phyloP scores from a whole-genome alignment of 2,888 invertebrate species.

The Polyommatus icarus region DNA sequence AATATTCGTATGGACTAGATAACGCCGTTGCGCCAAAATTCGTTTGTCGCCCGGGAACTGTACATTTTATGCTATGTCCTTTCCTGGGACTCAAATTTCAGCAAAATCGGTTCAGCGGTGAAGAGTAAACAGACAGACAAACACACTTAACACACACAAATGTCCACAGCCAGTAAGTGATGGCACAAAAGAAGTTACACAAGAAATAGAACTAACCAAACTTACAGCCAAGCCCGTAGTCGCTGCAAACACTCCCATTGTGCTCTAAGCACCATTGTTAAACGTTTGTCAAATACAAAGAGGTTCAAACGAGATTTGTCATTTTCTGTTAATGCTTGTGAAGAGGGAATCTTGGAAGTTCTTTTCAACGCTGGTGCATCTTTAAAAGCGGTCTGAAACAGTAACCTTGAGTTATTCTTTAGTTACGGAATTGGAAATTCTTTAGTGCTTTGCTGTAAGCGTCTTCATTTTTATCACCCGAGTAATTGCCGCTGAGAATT shows the following conservation, averaged over 20 bases:
- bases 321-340: constrained; percentile 17
- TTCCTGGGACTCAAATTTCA: too few relatives aligned
- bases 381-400: constrained; percentile 11
- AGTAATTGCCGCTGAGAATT: too few relatives aligned
- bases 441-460: neutral
- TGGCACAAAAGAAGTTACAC: neutral
- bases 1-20: too few relatives aligned
- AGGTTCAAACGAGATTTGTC: constrained; percentile 13
- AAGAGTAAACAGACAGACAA: too few relatives aligned
- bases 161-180: neutral
- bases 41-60: too few relatives aligned
- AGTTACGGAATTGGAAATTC: neutral
- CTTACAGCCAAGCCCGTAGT: neutral
- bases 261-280: neutral
- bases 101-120: too few relatives aligned
- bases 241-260: neutral
- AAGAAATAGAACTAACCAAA: neutral
- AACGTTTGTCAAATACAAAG: constrained; percentile 6
- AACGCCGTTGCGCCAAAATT: too few relatives aligned
- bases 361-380: constrained; percentile 14
- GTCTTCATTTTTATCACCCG: too few relatives aligned
- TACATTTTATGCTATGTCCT: too few relatives aligned
- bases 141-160: too few relatives aligned
- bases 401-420: constrained; percentile 13
- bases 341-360: constrained; percentile 9